Base-by-base conservation (phyloP, 2,113 vertebrate genomes). In the Castor canadensis region DNA sequence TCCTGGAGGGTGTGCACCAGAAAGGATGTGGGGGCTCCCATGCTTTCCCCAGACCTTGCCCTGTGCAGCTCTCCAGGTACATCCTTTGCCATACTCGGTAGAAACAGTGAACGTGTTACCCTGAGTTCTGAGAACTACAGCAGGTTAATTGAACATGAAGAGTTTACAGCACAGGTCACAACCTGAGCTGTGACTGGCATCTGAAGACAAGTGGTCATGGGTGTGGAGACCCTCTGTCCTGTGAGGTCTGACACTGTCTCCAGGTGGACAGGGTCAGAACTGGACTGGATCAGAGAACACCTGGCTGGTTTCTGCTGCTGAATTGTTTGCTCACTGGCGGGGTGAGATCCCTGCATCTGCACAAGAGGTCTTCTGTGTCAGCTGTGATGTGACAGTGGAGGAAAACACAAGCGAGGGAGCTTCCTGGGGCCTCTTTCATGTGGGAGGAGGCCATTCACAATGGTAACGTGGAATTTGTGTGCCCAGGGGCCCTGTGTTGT, bases 391-490 rank as follows among this genome's bases (percentile, higher is more conserved):
- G 19, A 52, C 7, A 52, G 47, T 19, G 3, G 3, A 71, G 69
- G 69, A 71, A 71, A 26, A 69, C 66, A 40, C 38, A 43, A 10
- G 69, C 69, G n/a, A n/a, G n/a, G n/a, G n/a, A n/a, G n/a, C n/a
- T n/a, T n/a, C n/a, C n/a, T n/a, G n/a, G n/a, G n/a, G n/a, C n/a
- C n/a, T n/a, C n/a, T n/a, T n/a, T n/a, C n/a, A n/a, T n/a, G n/a
- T n/a, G n/a, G n/a, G n/a, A n/a, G n/a, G n/a, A n/a, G n/a, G n/a
- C n/a, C n/a, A n/a, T n/a, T n/a, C 69, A 43, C 20, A 5, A 5
- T 0, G 30, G 32, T 1, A 13, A 13, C n/a, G 45, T 2, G 4
- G 45, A 22, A n/a, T 5, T 4, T 4, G n/a, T 5, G 76, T 20
- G 35, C 35, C 35, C 13, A 1, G 22, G 2, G 3, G n/a, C n/a